phyloP scores from a whole-genome alignment of 1,140 invertebrate species.

The Dryas iulia region DNA sequence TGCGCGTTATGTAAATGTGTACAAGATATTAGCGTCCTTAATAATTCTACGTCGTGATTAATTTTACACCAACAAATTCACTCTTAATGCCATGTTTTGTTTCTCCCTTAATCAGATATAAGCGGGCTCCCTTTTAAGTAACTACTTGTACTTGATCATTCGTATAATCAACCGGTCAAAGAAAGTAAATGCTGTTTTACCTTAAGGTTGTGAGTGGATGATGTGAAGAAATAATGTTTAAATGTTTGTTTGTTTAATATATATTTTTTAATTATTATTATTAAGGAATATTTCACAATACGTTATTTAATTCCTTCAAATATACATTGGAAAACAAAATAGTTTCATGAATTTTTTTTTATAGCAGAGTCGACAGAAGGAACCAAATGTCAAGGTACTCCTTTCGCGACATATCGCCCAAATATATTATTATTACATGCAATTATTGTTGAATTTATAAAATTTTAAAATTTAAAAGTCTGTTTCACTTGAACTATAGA shows the following conservation, averaged over 20 bases:
- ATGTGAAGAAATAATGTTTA: too few species aligned
- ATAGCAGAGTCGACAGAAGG: too few species aligned
- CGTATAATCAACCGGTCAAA: slow-evolving; percentile 17
- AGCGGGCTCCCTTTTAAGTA: slow-evolving; percentile 48
- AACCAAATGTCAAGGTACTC: too few species aligned
- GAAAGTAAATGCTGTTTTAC: slow-evolving; percentile 11
- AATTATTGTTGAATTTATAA: too few species aligned
- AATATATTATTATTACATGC: too few species aligned
- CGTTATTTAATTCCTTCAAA: too few species aligned
- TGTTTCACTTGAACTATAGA: too few species aligned
- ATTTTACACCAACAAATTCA: slow-evolving; percentile 45
- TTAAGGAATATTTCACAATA: background rate
- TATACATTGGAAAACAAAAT: too few species aligned
- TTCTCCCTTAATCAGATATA: slow-evolving; percentile 54
- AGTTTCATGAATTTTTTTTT: too few species aligned
- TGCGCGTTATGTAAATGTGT: slow-evolving; percentile 74
- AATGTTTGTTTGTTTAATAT: background rate
- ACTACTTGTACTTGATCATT: slow-evolving; percentile 7
- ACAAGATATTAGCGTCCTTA: slow-evolving; percentile 75
- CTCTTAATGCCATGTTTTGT: slow-evolving; percentile 52
- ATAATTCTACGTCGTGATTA: slow-evolving; percentile 74
- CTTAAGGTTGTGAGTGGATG: background rate
- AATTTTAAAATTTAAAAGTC: too few species aligned
- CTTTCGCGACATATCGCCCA: too few species aligned
- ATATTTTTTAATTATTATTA: background rate